Conservation (phyloP, 2,797 vertebrate species). For the Esox masquinongy region DNA sequence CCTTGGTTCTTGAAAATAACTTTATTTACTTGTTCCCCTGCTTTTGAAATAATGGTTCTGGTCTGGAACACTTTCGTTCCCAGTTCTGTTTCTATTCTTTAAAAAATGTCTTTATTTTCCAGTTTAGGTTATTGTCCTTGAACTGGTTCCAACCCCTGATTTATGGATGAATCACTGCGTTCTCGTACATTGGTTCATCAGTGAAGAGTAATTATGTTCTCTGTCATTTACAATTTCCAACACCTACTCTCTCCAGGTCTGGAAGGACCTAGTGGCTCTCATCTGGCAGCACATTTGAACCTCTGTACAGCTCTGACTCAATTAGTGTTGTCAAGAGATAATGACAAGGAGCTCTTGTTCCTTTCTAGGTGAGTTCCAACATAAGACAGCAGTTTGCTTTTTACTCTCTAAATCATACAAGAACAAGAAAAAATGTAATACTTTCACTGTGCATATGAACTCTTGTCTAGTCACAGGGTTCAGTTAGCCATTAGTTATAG, state of each 20-base stretch:
- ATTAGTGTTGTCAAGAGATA: slow-evolving; percentile 54
- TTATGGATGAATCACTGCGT: not conserved
- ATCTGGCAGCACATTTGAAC: slow-evolving; percentile 37
- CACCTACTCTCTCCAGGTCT: slow-evolving; percentile 44
- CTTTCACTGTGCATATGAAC: not conserved
- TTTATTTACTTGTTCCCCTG: no score
- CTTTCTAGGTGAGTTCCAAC: slow-evolving; percentile 20
- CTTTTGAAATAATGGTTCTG: no score
- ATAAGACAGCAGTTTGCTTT: not conserved
- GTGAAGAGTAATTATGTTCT: slow-evolving; percentile 58
- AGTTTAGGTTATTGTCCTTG: no score
- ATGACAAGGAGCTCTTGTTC: slow-evolving; percentile 35
- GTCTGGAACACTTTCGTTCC: no score
- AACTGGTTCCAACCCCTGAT: no score
- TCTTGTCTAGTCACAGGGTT: not conserved
- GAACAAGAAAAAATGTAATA: no score
- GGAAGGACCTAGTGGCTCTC: slow-evolving; percentile 51
- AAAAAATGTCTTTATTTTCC: no score
- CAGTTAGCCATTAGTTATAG: not conserved
- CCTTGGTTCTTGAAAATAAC: no score
- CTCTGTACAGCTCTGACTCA: slow-evolving; percentile 33
- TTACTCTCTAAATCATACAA: not conserved
- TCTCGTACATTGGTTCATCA: slow-evolving; percentile 42
- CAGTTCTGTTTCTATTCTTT: no score
- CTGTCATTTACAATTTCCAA: slow-evolving; percentile 59